Base-by-base conservation (phyloP, 2,888 invertebrate species). In the Sialis fuliginosa region DNA sequence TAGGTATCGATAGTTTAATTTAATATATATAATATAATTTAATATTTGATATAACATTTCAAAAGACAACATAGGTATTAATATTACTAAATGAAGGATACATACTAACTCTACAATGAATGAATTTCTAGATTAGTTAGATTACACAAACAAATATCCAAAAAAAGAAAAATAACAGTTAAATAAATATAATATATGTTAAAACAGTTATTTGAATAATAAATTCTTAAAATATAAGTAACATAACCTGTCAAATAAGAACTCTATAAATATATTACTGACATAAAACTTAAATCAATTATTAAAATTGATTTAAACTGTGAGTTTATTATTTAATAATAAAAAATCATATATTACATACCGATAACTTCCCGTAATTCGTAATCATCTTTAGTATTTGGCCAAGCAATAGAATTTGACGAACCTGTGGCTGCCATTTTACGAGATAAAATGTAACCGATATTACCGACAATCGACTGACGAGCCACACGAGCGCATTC, bases 301-400 rank as follows among this genome's bases (percentile, higher is more conserved):
- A 33, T 33, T 32, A n/a, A 12, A 12, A 1, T n/a, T 33, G 33
- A 33, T 33, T 46, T 32, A 49, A 8, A 44, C 39, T 49, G 45
- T 39, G 44, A 47, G n/a, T 42, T n/a, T 30, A 42, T 42, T 2
- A 42, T n/a, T 40, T n/a, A 22, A 22, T 22, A 22, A 22, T 22
- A 22, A 22, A 22, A 22, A 22, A 4, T 22, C 22, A 22, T 22
- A 35, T n/a, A 35, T 55, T 61, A 75, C 78, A 72, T 69, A 87
- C 90, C 90, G 61, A 95, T 93, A 59, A 93, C 87, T 70, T 93
- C 92, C 56, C 83, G 79, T 58, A 95, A 69, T 68, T 91, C 90
- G 68, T 95, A 95, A 66, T 89, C 88, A 62, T 89, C 87, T 67
- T 86, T 84, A 60, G 77, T 80, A 70, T 90, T 92, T 53, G 92